Base-by-base conservation (phyloP, 2,888 invertebrate species). In the Ametastegia equiseti region DNA sequence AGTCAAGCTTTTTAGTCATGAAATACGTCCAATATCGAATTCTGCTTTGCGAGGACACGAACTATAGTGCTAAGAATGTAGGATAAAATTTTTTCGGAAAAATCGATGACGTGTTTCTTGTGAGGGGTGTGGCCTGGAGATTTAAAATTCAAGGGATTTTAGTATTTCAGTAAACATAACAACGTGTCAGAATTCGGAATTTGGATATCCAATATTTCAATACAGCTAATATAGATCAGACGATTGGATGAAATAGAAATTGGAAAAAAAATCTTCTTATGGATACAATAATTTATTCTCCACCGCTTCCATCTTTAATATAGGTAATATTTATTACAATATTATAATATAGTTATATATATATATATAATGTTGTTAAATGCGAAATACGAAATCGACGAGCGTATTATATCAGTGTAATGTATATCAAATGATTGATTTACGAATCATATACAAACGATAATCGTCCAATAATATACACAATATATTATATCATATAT, bases 261-360 rank as follows among this genome's bases (percentile, higher is more conserved):
- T 33, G 42, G 39, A 67, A 39, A 33, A 63, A 33, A n/a, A 0
- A 7, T 33, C 4, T 9, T 42, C 23, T 73, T 47, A 47, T 81
- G 87, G 85, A 83, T 89, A 88, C 86, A 89, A 87, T 88, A 85
- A 85, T 88, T 88, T 88, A 89, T 88, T 89, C 83, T 84, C 82
- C 87, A 84, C 86, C 86, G 84, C 85, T 85, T 85, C 85, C 84
- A 85, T 84, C 86, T 86, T 83, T 86, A 81, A 86, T 88, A 87
- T 86, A 84, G 82, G 83, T 57, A 77, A 84, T 84, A 86, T 87
- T 88, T 80, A 84, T 84, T 88, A 87, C 85, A 87, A 85, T 86
- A 88, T 86, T 82, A 85, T 85, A 85, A 84, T 86, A 83, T 87
- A 86, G 5, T 27, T 19, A 60, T 60, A 30, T 57, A 27, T 1